Conservation (phyloP, 2,113 vertebrate genomes). For the Nettapus auritus region DNA sequence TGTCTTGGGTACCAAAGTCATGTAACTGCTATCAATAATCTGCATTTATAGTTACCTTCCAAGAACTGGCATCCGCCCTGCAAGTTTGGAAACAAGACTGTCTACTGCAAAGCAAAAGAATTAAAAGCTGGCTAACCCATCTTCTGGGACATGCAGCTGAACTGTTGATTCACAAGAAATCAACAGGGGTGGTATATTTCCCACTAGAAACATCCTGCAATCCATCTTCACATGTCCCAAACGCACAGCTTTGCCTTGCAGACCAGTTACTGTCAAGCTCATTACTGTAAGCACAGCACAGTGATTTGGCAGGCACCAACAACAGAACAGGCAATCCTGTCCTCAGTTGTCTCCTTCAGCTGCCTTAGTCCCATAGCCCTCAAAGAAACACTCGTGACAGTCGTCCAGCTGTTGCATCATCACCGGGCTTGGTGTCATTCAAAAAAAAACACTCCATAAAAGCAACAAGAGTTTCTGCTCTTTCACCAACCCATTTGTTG, state of each 20-base stretch:
- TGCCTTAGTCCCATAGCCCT: background rate
- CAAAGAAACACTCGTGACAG: background rate
- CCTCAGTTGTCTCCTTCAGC: background rate
- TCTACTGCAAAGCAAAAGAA: background rate
- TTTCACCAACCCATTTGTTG: background rate
- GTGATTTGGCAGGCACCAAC: background rate
- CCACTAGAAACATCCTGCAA: background rate
- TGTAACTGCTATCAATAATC: background rate
- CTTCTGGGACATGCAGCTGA: background rate
- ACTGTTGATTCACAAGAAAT: background rate
- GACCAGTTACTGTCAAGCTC: background rate
- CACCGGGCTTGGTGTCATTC: background rate
- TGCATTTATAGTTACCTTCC: background rate
- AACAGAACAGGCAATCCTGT: background rate
- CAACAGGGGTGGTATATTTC: background rate
- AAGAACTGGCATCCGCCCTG: background rate
- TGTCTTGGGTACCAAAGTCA: background rate
- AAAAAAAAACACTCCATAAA: background rate
- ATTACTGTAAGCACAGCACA: background rate
- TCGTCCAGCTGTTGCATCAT: background rate
- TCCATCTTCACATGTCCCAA: background rate
- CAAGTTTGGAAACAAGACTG: background rate
- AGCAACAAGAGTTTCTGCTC: background rate
- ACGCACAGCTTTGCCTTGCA: background rate
- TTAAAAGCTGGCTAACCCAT: background rate